Evolutionary conservation across 2,888 invertebrate species (phyloP).

Genomic region (Caenorhabditis zanzibari): DNA sequence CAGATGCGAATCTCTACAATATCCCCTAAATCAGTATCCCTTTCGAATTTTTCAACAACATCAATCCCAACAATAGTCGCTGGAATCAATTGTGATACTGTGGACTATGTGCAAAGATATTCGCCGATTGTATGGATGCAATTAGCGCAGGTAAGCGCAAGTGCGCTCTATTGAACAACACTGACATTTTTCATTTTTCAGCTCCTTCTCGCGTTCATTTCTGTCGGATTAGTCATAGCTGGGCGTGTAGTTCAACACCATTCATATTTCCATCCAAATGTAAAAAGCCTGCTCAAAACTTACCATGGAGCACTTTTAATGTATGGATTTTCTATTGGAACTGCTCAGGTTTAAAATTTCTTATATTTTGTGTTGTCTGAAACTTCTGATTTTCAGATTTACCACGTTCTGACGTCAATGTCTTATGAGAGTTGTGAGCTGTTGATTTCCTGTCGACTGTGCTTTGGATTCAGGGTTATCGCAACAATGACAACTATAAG

Average conservation of each 20-base stretch:
- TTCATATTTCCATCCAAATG: conserved; percentile 57
- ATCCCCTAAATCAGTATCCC: neutral
- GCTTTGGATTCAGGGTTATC: conserved; percentile 40
- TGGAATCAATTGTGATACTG: conserved; percentile 54
- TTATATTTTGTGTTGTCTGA: neutral
- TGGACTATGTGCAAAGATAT: conserved; percentile 50
- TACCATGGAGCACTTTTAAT: conserved; percentile 36
- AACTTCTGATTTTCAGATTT: conserved; percentile 58
- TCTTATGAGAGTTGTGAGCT: conserved; percentile 50
- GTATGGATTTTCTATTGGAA: conserved; percentile 31
- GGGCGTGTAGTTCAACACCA: conserved; percentile 30
- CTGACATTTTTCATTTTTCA: neutral
- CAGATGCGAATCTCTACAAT: conserved; percentile 3
- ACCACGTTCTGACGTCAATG: conserved; percentile 39
- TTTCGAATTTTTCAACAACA: neutral
- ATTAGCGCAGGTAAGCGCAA: conserved; percentile 29
- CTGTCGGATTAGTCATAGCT: conserved; percentile 22
- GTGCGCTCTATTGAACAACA: neutral
- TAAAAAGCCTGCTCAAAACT: conserved; percentile 43
- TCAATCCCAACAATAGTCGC: conserved; percentile 23
- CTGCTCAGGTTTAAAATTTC: conserved; percentile 26
- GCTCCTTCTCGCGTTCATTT: conserved; percentile 35
- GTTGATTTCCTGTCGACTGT: conserved; percentile 32
- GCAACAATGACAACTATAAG: conserved; percentile 24
- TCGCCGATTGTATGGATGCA: conserved; percentile 41